Base-by-base conservation (phyloP, 1,140 invertebrate species). In the Platorchestia sp. region DNA sequence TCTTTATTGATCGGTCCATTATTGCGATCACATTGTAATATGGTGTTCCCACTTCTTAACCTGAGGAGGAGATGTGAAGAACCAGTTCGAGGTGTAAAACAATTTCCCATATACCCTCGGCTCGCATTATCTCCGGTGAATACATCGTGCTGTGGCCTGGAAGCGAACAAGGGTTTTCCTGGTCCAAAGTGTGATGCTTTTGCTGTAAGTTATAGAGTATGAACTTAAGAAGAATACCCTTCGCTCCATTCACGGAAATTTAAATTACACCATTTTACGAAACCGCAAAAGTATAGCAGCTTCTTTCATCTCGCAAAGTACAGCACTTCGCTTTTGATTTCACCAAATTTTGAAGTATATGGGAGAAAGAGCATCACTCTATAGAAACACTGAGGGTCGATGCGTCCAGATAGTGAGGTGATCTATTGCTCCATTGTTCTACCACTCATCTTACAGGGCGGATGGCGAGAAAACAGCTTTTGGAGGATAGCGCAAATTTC, bases 361-460 rank as follows among this genome's bases (percentile, higher is more conserved):
- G 6, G 47, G 7, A 51, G 59, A 75, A 75, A 75, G 59, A 75
- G 36, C 59, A 3, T 75, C 27, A 22, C 59, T 75, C 27, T 75
- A 75, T 27, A 51, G 59, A 75, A 75, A 75, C 59, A 90, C 87
- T 90, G 42, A 90, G 87, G 41, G 87, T 90, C 87, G 87, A 90
- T 90, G 41, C 44, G 87, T 90, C 87, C 87, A 90, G 87, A 90
- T 90, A 41, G 22, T 43, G 87, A 90, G 14, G 87, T 90, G 87
- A 90, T 90, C 87, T 90, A 90, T 90, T 44, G 87, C 87, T 90
- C 87, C 87, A 90, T 90, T 90, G 87, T 90, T 44, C 44, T 27
- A 36, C 41, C 7, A 41, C 87, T 44, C 41, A 27, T 75, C 27
- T 75, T 43, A 41, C 41, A 90, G 87, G 87, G 41, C 87, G 87